Evolutionary conservation across 1,140 invertebrate species (phyloP).

Genomic region (Bilobella aurantiaca): DNA sequence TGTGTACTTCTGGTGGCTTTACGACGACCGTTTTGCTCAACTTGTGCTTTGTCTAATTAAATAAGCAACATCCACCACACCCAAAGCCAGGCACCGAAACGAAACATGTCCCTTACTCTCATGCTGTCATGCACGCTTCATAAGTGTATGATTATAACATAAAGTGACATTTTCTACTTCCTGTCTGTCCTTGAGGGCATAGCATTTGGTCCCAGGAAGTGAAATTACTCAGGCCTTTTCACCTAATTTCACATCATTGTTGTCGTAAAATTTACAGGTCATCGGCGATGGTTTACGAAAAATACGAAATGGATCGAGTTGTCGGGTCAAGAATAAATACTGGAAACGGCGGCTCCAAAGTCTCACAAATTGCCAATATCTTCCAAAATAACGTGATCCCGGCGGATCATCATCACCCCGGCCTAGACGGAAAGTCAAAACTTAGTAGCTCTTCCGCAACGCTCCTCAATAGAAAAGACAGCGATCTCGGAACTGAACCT

Average conservation of each 20-base stretch:
- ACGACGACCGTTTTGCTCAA: no score
- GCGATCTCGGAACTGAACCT: constrained; percentile 9
- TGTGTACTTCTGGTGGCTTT: neutral
- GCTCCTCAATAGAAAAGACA: constrained; percentile 22
- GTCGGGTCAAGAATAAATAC: neutral
- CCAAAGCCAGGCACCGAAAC: neutral
- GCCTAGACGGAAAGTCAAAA: constrained; percentile 23
- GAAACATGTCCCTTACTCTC: neutral
- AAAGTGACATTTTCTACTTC: neutral
- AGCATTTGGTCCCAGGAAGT: no score
- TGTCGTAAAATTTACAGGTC: no score
- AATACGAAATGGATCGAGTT: constrained; percentile 26
- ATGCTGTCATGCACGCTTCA: neutral
- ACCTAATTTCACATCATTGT: no score
- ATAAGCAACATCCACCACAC: neutral
- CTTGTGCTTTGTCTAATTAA: constrained; percentile 3
- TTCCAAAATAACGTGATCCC: constrained; percentile 51
- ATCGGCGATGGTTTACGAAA: no score
- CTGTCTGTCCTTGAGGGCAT: no score
- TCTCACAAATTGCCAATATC: constrained; percentile 79
- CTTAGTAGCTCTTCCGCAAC: constrained; percentile 25
- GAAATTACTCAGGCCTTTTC: neutral
- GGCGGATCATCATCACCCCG: constrained; percentile 39
- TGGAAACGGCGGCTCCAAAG: constrained; percentile 57
- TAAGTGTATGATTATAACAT: neutral